These are phyloP conservation scores for Tolypeutes matacus DNA, from an alignment of 2,797 vertebrate species.

Conservation along the genomic window DNA sequence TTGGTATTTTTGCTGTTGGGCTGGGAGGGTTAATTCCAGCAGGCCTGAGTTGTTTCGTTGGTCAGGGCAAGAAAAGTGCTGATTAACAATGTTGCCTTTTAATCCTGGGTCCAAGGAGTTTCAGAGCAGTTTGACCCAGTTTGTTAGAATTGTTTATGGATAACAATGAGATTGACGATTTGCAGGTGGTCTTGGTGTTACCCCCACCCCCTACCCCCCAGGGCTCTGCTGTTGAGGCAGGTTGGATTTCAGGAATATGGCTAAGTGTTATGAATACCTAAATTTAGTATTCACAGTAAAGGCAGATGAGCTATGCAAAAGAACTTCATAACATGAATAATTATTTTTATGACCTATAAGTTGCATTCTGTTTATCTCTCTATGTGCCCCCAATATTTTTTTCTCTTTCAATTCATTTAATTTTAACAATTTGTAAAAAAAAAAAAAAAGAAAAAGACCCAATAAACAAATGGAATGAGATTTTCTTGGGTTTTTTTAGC, in stretches of 20 bases:
- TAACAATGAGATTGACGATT: conserved; percentile 21
- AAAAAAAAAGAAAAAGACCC: conserved; percentile 73
- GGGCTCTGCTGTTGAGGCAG: not conserved
- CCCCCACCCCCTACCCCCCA: not conserved
- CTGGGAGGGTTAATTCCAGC: conserved; percentile 29
- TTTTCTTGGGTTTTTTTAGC: conserved; percentile 58
- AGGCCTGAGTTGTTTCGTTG: conserved; percentile 26
- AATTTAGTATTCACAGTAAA: conserved; percentile 34
- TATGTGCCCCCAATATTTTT: not conserved
- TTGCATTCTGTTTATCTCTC: not conserved
- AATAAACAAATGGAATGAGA: conserved; percentile 64
- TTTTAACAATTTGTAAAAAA: conserved; percentile 80
- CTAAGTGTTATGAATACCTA: conserved; percentile 45
- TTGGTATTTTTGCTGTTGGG: not conserved
- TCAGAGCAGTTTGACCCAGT: conserved; percentile 28
- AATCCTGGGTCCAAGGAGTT: not conserved
- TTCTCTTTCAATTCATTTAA: conserved; percentile 79
- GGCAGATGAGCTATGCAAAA: conserved; percentile 18
- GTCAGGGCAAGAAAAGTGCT: conserved; percentile 32
- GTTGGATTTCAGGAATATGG: conserved; percentile 51
- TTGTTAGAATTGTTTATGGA: conserved; percentile 44
- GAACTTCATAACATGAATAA: conserved; percentile 50
- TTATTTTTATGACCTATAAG: conserved; percentile 55
- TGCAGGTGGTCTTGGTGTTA: not conserved
- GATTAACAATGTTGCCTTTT: conserved; percentile 52